phyloP scores from a whole-genome alignment of 2,888 invertebrate species.

The Nemurella pictetii region DNA sequence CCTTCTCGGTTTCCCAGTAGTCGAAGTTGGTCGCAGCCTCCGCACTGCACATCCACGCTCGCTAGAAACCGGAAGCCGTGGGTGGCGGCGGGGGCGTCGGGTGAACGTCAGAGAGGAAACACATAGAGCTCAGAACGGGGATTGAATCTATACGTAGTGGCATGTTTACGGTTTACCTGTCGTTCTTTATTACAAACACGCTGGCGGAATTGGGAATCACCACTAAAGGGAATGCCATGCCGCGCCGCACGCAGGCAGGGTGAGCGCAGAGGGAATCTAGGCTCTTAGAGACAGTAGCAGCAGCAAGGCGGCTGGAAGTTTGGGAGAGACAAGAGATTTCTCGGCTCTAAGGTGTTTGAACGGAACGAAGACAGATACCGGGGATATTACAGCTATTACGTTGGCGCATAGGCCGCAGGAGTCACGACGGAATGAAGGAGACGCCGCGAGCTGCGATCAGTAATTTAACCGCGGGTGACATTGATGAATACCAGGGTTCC shows the following conservation, averaged over 20 bases:
- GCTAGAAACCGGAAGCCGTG: not conserved
- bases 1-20: not conserved
- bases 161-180: constrained; percentile 31
- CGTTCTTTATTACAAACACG: constrained; percentile 22
- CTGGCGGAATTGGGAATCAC: not conserved
- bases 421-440: constrained; percentile 9
- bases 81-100: not conserved
- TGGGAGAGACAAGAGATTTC: constrained; percentile 1
- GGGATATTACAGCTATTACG: not conserved
- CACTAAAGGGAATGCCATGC: not conserved
- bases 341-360: not conserved
- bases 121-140: not conserved
- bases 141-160: not conserved
- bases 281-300: not conserved
- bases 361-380: constrained; percentile 11
- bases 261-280: not conserved
- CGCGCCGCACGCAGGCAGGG: too few species aligned
- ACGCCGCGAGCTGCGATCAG: not conserved
- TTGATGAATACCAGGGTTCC: not conserved
- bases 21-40: not conserved
- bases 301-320: not conserved
- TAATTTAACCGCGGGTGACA: constrained; percentile 1
- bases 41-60: too few species aligned
- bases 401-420: not conserved
- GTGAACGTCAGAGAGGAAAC: not conserved